Evolutionary conservation across 2,888 invertebrate genomes (phyloP).

Genomic region (Trachelus troglodyta): DNA sequence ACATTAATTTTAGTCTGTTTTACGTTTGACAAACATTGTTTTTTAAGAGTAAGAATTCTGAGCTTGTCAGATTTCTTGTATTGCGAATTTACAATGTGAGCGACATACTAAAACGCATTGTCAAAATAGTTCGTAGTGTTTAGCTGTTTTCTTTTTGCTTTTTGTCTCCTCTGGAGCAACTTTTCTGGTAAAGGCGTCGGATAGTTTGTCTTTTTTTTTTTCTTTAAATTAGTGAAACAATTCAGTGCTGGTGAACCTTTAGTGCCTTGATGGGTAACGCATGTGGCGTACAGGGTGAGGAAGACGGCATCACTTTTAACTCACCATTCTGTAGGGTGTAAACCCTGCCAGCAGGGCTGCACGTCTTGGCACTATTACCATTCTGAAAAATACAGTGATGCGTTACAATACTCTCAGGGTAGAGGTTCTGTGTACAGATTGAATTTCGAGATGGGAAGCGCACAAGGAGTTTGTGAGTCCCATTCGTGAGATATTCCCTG

Average conservation of each 20-base stretch:
- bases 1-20: not conserved
- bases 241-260: constrained; percentile 23
- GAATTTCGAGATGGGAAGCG: not conserved
- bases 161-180: not conserved
- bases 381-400: constrained; percentile 33
- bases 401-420: constrained; percentile 1
- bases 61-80: not conserved
- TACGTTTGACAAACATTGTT: not conserved
- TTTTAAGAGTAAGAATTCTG: not conserved
- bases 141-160: not conserved
- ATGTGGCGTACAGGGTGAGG: constrained; percentile 16
- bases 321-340: constrained; percentile 24
- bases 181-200: not conserved
- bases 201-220: not conserved
- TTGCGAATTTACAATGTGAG: not conserved
- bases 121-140: not conserved
- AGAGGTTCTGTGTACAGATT: not conserved
- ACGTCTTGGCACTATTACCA: constrained; percentile 24
- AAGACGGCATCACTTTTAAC: constrained; percentile 26
- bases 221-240: not conserved
- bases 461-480: not conserved
- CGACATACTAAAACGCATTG: not conserved
- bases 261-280: constrained; percentile 24
- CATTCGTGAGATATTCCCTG: not conserved
- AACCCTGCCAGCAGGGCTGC: constrained; percentile 26